These are phyloP conservation scores for Trisateles emortualis DNA, from an alignment of 2,888 invertebrate species.

Conservation along the genomic window DNA sequence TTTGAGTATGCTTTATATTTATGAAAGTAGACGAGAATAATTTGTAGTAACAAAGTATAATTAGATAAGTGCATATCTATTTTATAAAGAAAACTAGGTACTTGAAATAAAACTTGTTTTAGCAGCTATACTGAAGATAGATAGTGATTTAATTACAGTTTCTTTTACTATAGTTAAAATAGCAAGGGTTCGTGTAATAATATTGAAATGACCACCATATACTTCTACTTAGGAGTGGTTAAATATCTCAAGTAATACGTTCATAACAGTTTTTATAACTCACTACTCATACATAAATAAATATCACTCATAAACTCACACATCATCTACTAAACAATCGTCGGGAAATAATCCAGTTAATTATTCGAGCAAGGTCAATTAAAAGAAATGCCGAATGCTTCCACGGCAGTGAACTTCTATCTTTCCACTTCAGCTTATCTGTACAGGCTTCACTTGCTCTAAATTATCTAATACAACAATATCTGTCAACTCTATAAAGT, in stretches of 20 bases:
- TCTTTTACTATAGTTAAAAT: slow-evolving; percentile 32
- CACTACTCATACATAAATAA: slow-evolving; percentile 51
- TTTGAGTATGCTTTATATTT: slow-evolving; percentile 82
- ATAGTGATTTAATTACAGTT: slow-evolving; percentile 29
- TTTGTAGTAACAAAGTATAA: slow-evolving; percentile 71
- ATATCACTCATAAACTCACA: slow-evolving; percentile 58
- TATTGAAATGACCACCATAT: slow-evolving; percentile 25
- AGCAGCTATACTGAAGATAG: slow-evolving; percentile 40
- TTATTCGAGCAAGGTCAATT: slow-evolving; percentile 17
- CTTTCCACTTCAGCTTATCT: slow-evolving; percentile 72
- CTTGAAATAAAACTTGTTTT: slow-evolving; percentile 37
- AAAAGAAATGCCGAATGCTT: slow-evolving; percentile 55
- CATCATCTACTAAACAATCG: slow-evolving; percentile 50
- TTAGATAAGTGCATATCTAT: slow-evolving; percentile 72
- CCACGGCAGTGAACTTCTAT: slow-evolving; percentile 69
- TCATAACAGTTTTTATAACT: slow-evolving; percentile 40
- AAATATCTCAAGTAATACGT: slow-evolving; percentile 24
- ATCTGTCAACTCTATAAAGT: slow-evolving; percentile 15
- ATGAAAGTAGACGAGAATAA: slow-evolving; percentile 74
- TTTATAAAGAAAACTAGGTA: slow-evolving; percentile 48
- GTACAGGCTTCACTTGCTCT: slow-evolving; percentile 73
- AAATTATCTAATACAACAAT: slow-evolving; percentile 44
- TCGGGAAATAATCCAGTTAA: slow-evolving; percentile 25
- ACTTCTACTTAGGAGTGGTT: slow-evolving; percentile 31
- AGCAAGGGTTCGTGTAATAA: slow-evolving; percentile 32